phyloP scores from a whole-genome alignment of 2,888 invertebrate genomes.

The Dasysyrphus tricinctus region DNA sequence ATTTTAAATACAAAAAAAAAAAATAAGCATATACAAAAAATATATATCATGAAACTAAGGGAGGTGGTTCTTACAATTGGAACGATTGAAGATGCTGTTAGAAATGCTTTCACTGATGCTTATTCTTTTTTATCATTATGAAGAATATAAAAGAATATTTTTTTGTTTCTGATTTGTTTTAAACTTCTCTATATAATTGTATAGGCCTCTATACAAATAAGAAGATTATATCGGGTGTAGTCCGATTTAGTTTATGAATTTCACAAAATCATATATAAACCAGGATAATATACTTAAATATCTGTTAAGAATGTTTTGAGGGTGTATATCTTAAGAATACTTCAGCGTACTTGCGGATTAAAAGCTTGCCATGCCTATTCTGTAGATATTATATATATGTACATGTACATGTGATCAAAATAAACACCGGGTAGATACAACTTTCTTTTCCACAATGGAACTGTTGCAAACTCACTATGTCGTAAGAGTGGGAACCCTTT shows the following conservation, averaged over 20 bases:
- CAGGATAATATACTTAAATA: slow-evolving; percentile 13
- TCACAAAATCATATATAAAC: background rate
- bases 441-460: too few species aligned
- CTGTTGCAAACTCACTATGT: too few species aligned
- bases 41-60: slow-evolving; percentile 16
- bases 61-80: slow-evolving; percentile 68
- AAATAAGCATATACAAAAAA: slow-evolving; percentile 48
- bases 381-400: too few species aligned
- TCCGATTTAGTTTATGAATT: background rate
- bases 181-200: background rate
- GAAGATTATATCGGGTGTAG: background rate
- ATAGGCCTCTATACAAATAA: background rate
- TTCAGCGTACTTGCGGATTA: background rate
- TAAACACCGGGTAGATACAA: too few species aligned
- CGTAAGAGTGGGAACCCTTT: too few species aligned
- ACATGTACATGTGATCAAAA: too few species aligned
- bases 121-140: background rate
- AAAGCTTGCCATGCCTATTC: background rate
- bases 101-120: slow-evolving; percentile 4
- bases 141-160: slow-evolving; percentile 3
- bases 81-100: slow-evolving; percentile 64
- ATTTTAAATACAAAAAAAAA: slow-evolving; percentile 53
- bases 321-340: background rate
- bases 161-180: background rate
- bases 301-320: background rate